Conservation (phyloP, 2,797 vertebrate genomes). For the Spondyliosoma cantharus region DNA sequence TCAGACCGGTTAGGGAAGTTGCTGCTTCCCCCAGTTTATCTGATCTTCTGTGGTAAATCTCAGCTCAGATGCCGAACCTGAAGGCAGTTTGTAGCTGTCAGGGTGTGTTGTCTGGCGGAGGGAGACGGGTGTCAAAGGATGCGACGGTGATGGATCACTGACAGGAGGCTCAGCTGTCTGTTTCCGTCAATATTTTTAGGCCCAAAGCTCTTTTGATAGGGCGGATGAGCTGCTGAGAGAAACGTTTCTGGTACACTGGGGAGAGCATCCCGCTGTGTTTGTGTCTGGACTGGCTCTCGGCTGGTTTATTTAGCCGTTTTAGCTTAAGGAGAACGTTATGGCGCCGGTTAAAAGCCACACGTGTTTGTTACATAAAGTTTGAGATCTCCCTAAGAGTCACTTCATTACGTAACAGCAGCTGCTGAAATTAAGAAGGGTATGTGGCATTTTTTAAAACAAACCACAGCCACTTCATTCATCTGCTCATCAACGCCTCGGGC, state of each 20-base stretch:
- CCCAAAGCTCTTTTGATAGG: slow-evolving; percentile 7
- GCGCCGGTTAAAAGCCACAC: slow-evolving; percentile 14
- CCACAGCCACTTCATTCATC: slow-evolving; percentile 4
- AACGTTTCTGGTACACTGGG: slow-evolving; percentile 4
- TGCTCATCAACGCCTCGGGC: slow-evolving; percentile 25
- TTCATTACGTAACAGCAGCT: slow-evolving; percentile 47
- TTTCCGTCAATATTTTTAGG: slow-evolving; percentile 29
- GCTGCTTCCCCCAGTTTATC: slow-evolving; percentile 35
- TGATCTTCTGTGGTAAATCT: slow-evolving; percentile 19
- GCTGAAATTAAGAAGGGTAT: not conserved
- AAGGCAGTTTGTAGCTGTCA: slow-evolving; percentile 20
- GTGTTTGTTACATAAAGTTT: slow-evolving; percentile 46
- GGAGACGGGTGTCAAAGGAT: slow-evolving; percentile 40
- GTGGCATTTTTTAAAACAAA: slow-evolving; percentile 23
- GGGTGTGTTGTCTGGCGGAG: slow-evolving; percentile 10
- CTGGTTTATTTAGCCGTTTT: not conserved
- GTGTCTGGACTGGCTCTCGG: not conserved
- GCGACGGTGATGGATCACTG: slow-evolving; percentile 29
- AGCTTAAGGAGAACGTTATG: not conserved
- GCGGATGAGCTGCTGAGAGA: slow-evolving; percentile 44
- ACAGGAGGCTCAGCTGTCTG: slow-evolving; percentile 41
- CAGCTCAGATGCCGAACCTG: slow-evolving; percentile 27
- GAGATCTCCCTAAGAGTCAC: slow-evolving; percentile 18
- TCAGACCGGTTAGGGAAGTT: slow-evolving; percentile 49
- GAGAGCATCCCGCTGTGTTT: not conserved